Conservation (phyloP, 2,888 invertebrate species). For the Drosophila yooni region DNA sequence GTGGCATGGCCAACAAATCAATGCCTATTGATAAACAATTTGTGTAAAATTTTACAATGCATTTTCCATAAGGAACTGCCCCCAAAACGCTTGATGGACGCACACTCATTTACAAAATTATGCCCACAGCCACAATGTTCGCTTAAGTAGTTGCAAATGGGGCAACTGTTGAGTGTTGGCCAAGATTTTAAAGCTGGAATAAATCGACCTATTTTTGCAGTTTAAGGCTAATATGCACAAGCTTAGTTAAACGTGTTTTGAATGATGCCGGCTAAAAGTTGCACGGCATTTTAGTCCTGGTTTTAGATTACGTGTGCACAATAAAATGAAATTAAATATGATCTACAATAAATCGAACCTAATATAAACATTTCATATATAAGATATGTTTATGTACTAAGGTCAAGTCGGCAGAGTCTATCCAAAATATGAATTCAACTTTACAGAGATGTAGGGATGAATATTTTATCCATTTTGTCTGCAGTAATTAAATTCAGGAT, state of each 20-base stretch:
- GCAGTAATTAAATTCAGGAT: background rate
- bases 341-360: background rate
- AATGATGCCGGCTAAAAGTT: background rate
- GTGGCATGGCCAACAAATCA: constrained; percentile 43
- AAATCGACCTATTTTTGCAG: background rate
- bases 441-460: background rate
- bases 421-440: background rate
- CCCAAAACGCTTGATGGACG: background rate
- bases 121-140: background rate
- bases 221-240: background rate
- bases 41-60: constrained; percentile 43
- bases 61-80: constrained; percentile 10
- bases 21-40: constrained; percentile 57
- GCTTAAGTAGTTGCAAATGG: background rate
- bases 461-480: background rate
- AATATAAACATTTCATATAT: background rate
- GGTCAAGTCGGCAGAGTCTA: background rate
- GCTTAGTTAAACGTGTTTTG: background rate
- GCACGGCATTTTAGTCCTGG: background rate
- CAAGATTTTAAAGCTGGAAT: background rate
- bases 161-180: background rate
- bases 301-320: background rate
- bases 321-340: too few species aligned
- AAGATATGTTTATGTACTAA: background rate
- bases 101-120: background rate